Evolutionary conservation across 2,888 invertebrate species (phyloP), one percentile per base, ranked within the genome.

Genomic region (Steromphala cineraria): DNA sequence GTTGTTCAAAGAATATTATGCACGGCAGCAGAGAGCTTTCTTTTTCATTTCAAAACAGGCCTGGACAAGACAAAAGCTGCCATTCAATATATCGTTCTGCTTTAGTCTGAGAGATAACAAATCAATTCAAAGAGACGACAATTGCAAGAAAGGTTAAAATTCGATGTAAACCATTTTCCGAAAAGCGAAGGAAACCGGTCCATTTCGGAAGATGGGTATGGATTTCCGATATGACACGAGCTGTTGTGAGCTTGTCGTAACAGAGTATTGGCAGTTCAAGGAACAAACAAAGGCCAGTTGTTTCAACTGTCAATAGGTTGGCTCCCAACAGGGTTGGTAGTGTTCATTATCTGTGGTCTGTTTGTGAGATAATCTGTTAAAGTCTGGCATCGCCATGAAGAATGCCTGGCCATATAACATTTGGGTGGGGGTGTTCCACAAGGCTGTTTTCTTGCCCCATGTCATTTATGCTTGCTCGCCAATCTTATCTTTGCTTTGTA

Each of bases 1-100:
- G 71, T 71, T 71, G 71, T 71, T 71, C 36, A 71, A 71, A 40
- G 71, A 71, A 71, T 71, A 71, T 71, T 71, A 71, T 71, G 71
- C 13, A 19, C 40, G 19, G 71, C n/a, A 19, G 19, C 36, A 13
- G 36, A 71, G 36, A 71, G 36, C 28, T 36, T 36, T 36, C 19
- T 71, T 71, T 36, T 36, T 17, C 71, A 36, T 19, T 36, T 17
- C 36, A 36, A 46, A 40, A 71, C 71, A 36, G 40, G 71, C 19
- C 19, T 31, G 40, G 40, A 40, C 71, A 31, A 31, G 36, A 71
- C 71, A 71, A 71, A 71, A 36, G 36, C 19, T 71, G 36, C 62
- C 10, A 71, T 40, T 71, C 71, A 71, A 71, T 71, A 71, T 71
- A 71, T 36, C 40, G 19, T 31, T 19, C 31, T n/a, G 36, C 36